A percentile compares a stretch with the other conserved stretches of the same genome.
phyloP scores from a whole-genome alignment of 2,888 invertebrate genomes.

The Osedax fenrisi region DNA sequence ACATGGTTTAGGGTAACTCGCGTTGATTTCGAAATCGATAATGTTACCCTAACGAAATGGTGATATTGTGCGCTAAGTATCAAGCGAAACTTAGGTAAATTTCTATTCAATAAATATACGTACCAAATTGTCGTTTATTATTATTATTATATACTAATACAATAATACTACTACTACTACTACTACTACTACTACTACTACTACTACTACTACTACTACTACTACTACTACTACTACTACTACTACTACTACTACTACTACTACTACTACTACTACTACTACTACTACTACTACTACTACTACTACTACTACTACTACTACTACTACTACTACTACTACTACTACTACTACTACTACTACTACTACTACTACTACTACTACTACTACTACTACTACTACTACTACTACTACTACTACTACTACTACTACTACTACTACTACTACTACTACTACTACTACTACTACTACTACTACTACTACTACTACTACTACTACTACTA shows the following conservation, averaged over 20 bases:
- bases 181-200: neutral
- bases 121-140: too few species aligned
- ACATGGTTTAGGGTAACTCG: too few species aligned
- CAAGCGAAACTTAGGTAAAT: too few species aligned
- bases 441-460: neutral
- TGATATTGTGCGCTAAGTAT: too few species aligned
- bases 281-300: slow-evolving; percentile 10
- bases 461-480: neutral
- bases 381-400: neutral
- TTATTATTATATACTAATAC: too few species aligned
- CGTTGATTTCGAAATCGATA: too few species aligned
- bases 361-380: slow-evolving; percentile 7
- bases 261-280: slow-evolving; percentile 1
- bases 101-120: too few species aligned
- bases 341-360: slow-evolving; percentile 7
- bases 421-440: neutral
- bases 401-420: neutral
- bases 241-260: neutral
- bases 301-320: slow-evolving; percentile 7
- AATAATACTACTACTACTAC: neutral
- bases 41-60: too few species aligned
- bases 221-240: neutral
- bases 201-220: neutral
- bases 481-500: neutral
- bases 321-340: slow-evolving; percentile 8